Evolutionary conservation across 2,113 vertebrate genomes (phyloP).

Genomic region (Ptilonorhynchus violaceus): DNA sequence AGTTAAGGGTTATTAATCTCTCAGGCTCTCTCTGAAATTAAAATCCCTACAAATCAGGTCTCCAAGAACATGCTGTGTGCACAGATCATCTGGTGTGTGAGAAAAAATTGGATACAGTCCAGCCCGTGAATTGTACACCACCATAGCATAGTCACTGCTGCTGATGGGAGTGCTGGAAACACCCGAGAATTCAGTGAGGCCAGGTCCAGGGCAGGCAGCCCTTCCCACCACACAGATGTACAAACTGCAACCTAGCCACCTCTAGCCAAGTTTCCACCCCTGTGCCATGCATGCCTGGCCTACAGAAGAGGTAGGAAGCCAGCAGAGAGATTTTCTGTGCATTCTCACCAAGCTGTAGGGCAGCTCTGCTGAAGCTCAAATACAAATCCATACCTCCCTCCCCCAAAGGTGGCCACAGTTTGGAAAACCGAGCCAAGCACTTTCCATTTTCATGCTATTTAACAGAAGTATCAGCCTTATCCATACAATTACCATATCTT

Average conservation of each 20-base stretch:
- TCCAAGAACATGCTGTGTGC: not conserved
- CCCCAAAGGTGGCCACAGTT: not conserved
- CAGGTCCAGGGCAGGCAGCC: too few relatives aligned
- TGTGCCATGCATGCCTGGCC: not conserved
- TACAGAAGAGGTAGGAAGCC: not conserved
- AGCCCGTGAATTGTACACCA: fast-evolving
- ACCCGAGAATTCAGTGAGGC: not conserved
- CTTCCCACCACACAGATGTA: not conserved
- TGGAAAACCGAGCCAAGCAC: not conserved
- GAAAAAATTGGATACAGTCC: fast-evolving
- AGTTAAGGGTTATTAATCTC: not conserved
- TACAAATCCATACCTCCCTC: not conserved
- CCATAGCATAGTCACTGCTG: fast-evolving
- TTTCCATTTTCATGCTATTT: not conserved
- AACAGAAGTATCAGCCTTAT: not conserved
- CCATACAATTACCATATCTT: not conserved
- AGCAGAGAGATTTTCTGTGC: not conserved
- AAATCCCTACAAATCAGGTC: not conserved
- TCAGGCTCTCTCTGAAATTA: not conserved
- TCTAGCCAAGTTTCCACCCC: not conserved
- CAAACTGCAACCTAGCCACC: not conserved
- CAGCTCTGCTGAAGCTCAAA: not conserved
- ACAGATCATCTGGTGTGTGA: not conserved
- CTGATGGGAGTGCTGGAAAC: fast-evolving
- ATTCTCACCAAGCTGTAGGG: fast-evolving